These are phyloP conservation scores for Archips crataeganus DNA, from an alignment of 2,888 invertebrate species.

Conservation along the genomic window DNA sequence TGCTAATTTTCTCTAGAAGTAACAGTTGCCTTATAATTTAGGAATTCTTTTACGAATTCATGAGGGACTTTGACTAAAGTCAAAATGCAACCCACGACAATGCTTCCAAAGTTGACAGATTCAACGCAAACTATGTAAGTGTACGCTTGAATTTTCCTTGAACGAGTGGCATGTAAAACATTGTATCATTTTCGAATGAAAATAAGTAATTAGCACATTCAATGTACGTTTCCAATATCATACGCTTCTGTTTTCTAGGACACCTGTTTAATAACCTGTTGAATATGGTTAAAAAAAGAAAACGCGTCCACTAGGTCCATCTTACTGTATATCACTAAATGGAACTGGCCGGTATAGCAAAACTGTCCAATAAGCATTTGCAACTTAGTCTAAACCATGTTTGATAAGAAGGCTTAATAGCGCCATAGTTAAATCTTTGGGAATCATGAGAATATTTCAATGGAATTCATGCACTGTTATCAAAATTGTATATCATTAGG, in stretches of 20 bases:
- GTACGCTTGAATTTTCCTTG: slow-evolving; percentile 22
- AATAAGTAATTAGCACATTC: slow-evolving; percentile 1
- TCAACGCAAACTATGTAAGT: slow-evolving; percentile 83
- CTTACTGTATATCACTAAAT: background rate
- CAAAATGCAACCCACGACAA: slow-evolving; percentile 74
- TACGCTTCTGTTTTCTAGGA: background rate
- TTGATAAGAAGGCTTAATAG: background rate
- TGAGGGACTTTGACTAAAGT: slow-evolving; percentile 64
- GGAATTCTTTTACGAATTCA: slow-evolving; percentile 60
- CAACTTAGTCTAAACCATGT: slow-evolving; percentile 1
- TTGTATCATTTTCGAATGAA: slow-evolving; percentile 44
- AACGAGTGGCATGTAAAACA: slow-evolving; percentile 46
- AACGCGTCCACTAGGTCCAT: background rate
- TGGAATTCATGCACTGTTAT: background rate
- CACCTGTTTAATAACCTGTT: slow-evolving; percentile 26
- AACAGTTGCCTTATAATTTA: slow-evolving; percentile 54
- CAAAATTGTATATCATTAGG: background rate
- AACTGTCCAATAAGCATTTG: background rate
- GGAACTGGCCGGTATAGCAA: background rate
- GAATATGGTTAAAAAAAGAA: slow-evolving; percentile 11
- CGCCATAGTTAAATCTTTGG: background rate
- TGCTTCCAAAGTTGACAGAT: slow-evolving; percentile 78
- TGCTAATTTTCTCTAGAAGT: slow-evolving; percentile 58
- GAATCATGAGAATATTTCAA: background rate
- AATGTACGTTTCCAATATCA: background rate